Evolutionary conservation across 2,797 vertebrate species (phyloP).

Genomic region (Molothrus ater): DNA sequence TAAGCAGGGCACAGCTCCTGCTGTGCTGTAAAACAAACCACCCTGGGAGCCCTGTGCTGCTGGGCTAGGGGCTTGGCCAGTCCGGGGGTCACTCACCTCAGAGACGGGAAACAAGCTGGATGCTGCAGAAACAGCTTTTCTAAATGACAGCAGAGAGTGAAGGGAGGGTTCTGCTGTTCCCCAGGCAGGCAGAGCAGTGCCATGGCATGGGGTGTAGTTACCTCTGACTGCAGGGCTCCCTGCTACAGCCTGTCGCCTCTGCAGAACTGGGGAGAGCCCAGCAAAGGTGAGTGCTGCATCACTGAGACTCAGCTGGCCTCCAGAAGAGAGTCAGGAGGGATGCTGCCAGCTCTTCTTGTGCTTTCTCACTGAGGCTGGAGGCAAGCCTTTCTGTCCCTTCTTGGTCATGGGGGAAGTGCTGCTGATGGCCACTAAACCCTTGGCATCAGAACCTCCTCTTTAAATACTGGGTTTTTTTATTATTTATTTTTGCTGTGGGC

Average conservation of each 20-base stretch:
- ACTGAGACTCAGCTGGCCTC: neutral
- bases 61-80: neutral
- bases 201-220: fast-evolving
- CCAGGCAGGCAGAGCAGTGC: neutral
- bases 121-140: neutral
- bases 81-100: fast-evolving
- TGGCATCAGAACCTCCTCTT: neutral
- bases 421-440: neutral
- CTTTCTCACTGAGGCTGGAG: neutral
- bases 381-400: neutral
- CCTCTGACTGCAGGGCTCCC: neutral
- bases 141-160: neutral
- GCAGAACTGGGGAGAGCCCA: neutral
- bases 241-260: neutral
- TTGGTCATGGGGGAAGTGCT: neutral
- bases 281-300: neutral
- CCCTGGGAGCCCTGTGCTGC: neutral
- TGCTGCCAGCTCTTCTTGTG: neutral
- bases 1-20: neutral
- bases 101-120: neutral
- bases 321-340: neutral
- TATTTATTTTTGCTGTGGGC: neutral
- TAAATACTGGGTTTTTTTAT: neutral
- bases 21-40: neutral
- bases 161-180: neutral